Evolutionary conservation across 2,888 invertebrate genomes (phyloP).

Genomic region (Proisotoma minuta): DNA sequence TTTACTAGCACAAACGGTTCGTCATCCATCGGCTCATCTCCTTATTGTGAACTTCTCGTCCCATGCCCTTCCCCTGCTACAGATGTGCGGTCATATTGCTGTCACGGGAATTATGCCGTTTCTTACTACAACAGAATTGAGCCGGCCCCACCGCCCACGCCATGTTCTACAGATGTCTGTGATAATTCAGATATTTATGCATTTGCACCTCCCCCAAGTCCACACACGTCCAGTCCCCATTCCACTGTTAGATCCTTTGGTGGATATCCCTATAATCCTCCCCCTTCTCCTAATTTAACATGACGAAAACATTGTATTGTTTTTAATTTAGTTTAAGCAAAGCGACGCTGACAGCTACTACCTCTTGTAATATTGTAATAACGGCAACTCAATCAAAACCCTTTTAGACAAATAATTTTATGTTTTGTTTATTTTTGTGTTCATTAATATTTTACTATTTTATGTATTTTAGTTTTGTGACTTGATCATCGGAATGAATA

Average conservation of each 20-base stretch:
- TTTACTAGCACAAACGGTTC: conserved; percentile 35
- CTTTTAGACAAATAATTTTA: neutral
- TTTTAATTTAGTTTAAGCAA: neutral
- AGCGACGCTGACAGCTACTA: neutral
- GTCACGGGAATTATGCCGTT: conserved; percentile 34
- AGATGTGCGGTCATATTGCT: conserved; percentile 37
- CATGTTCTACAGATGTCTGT: conserved; percentile 89
- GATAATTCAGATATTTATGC: conserved; percentile 71
- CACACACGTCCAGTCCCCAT: conserved; percentile 44
- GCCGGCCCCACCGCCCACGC: conserved; percentile 78
- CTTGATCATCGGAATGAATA: no score
- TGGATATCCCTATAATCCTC: conserved; percentile 36
- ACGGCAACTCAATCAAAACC: neutral
- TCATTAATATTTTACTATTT: no score
- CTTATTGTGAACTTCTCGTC: conserved; percentile 44
- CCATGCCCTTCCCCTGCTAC: conserved; percentile 45
- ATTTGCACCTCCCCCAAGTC: conserved; percentile 43
- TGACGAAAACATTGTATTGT: conserved; percentile 4
- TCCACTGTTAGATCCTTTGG: conserved; percentile 40
- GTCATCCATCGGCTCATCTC: conserved; percentile 38
- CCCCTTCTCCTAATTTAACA: conserved; percentile 38
- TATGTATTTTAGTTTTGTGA: no score
- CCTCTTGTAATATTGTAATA: neutral
- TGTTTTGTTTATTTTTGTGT: neutral
- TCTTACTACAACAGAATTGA: conserved; percentile 33